Evolutionary conservation across 2,888 invertebrate genomes (phyloP).

Genomic region (Ophioninae sp.): DNA sequence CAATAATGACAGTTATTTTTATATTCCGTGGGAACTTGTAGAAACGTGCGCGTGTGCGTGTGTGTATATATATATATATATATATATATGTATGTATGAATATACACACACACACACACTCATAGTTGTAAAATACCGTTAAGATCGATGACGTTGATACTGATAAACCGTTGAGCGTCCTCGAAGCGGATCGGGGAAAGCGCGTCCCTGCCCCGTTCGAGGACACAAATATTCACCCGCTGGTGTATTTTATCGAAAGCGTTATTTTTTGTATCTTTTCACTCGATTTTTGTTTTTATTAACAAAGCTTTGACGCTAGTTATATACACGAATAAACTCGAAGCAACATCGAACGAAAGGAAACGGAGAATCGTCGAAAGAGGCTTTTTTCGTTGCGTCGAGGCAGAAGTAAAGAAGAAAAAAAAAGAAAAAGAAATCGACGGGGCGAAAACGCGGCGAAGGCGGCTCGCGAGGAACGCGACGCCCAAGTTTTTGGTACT

Average conservation of each 20-base stretch:
- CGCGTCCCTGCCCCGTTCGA: constrained; percentile 13
- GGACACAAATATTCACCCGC: constrained; percentile 16
- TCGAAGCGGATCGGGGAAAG: constrained; percentile 7
- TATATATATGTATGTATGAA: neutral
- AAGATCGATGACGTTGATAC: constrained; percentile 52
- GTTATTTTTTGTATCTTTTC: constrained; percentile 26
- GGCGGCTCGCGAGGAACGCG: neutral
- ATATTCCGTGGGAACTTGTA: constrained; percentile 67
- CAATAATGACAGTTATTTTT: constrained; percentile 74
- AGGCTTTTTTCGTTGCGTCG: constrained; percentile 29
- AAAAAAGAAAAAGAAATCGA: neutral
- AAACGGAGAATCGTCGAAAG: constrained; percentile 35
- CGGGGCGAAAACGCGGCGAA: neutral
- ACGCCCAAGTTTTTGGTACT: neutral
- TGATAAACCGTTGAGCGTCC: constrained; percentile 50
- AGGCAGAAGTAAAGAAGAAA: no score
- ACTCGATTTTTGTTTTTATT: constrained; percentile 44
- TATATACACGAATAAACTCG: constrained; percentile 58
- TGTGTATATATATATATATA: constrained; percentile 59
- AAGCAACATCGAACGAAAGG: constrained; percentile 37
- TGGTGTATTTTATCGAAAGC: constrained; percentile 47
- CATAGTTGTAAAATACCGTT: constrained; percentile 43
- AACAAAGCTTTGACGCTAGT: constrained; percentile 53
- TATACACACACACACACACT: constrained; percentile 31
- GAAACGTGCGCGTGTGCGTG: no score